Conservation (phyloP, 2,113 vertebrate species). For the Mobula birostris region DNA sequence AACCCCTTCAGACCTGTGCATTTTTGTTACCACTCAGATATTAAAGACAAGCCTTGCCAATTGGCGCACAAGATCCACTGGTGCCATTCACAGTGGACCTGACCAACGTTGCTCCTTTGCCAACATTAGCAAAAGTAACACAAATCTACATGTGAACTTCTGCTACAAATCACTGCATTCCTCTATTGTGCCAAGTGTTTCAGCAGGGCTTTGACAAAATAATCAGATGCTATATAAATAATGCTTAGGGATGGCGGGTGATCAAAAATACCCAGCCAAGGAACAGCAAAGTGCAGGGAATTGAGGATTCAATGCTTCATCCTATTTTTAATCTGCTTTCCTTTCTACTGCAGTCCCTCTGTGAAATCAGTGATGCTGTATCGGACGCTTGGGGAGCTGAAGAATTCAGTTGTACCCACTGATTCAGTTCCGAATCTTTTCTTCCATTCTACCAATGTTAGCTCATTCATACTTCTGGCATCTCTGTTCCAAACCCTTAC, state of each 20-base stretch:
- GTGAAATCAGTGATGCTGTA: neutral
- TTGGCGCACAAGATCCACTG: too few relatives aligned
- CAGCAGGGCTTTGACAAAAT: conserved; percentile 12
- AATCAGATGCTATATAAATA: conserved; percentile 18
- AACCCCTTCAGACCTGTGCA: neutral
- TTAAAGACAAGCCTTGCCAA: neutral
- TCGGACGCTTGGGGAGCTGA: neutral
- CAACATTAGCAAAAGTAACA: neutral
- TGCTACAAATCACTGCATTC: neutral
- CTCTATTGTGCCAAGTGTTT: neutral
- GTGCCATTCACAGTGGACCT: neutral
- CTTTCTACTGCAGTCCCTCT: neutral
- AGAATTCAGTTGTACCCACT: neutral
- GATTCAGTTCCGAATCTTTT: neutral
- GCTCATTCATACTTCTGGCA: neutral
- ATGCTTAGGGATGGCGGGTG: neutral
- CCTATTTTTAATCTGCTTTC: neutral
- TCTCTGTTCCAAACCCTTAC: neutral
- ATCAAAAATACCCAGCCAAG: neutral
- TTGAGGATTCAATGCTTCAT: neutral
- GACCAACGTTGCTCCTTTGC: neutral
- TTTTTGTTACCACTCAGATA: neutral
- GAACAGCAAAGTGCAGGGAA: neutral
- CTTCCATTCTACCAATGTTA: neutral
- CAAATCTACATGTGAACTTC: neutral